Evolutionary conservation across 2,113 vertebrate genomes (phyloP).

Genomic region (Lepus americanus): DNA sequence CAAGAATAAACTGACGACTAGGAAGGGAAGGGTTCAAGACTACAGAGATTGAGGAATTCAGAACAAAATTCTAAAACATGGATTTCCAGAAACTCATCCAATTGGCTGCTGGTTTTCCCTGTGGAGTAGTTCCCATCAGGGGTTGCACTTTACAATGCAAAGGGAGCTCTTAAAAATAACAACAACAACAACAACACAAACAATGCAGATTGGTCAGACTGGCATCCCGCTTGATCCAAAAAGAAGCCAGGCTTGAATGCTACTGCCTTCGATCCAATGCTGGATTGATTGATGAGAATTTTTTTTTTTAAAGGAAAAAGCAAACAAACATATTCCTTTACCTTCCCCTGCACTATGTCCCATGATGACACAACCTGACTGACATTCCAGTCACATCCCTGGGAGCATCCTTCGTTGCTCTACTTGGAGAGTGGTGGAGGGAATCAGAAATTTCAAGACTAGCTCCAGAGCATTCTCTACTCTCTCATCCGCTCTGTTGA

Average conservation of each 20-base stretch:
- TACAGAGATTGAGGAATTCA: background rate
- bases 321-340: background rate
- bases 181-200: background rate
- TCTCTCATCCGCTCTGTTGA: background rate
- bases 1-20: background rate
- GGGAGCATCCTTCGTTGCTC: background rate
- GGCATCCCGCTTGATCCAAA: background rate
- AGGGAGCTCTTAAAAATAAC: background rate
- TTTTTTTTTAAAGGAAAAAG: background rate
- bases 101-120: background rate
- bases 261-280: background rate
- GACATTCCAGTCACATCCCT: background rate
- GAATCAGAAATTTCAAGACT: background rate
- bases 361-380: background rate
- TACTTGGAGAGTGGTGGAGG: background rate
- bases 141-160: background rate
- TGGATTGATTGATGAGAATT: background rate
- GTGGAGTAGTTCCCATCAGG: background rate
- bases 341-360: rapidly evolving
- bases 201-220: background rate
- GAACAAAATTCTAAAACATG: background rate
- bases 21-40: background rate
- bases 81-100: background rate
- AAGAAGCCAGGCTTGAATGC: background rate
- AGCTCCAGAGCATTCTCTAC: background rate